Evolutionary conservation across 2,888 invertebrate species (phyloP).

Genomic region (Calliopum simillimum): DNA sequence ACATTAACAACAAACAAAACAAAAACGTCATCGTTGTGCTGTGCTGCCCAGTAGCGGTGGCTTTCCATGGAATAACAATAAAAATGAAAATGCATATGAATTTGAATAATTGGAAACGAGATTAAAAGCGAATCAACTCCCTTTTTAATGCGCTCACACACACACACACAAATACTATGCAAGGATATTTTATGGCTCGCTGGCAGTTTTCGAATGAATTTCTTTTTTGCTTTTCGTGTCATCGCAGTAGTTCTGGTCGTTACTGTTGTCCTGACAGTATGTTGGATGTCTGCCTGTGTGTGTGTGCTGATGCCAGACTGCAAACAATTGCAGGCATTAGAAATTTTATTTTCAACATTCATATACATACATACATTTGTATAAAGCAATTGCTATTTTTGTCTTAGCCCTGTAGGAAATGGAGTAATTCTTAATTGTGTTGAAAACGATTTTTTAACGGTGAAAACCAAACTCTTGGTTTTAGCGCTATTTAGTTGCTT

Average conservation of each 20-base stretch:
- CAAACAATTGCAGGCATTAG: conserved; percentile 28
- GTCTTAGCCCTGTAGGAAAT: no score
- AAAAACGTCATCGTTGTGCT: neutral
- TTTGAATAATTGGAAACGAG: conserved; percentile 51
- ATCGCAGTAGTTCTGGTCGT: no score
- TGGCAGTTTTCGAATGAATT: neutral
- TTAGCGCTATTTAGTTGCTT: no score
- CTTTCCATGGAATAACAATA: no score
- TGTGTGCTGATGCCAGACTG: conserved; percentile 43
- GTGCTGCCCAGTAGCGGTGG: no score
- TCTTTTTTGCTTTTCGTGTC: neutral
- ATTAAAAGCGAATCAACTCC: conserved; percentile 51
- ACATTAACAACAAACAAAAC: conserved; percentile 6
- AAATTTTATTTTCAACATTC: conserved; percentile 9
- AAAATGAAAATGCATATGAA: conserved; percentile 41
- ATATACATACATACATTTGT: no score
- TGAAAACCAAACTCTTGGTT: no score
- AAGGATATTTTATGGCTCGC: conserved; percentile 23
- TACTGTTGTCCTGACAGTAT: neutral
- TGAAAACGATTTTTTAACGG: no score
- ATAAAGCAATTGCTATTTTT: no score
- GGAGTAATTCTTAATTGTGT: no score
- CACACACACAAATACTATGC: neutral
- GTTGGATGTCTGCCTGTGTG: conserved; percentile 49
- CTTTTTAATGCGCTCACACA: conserved; percentile 43